Evolutionary conservation across 2,113 vertebrate genomes (phyloP).

Genomic region (Pseudolaguvia tuberculata): DNA sequence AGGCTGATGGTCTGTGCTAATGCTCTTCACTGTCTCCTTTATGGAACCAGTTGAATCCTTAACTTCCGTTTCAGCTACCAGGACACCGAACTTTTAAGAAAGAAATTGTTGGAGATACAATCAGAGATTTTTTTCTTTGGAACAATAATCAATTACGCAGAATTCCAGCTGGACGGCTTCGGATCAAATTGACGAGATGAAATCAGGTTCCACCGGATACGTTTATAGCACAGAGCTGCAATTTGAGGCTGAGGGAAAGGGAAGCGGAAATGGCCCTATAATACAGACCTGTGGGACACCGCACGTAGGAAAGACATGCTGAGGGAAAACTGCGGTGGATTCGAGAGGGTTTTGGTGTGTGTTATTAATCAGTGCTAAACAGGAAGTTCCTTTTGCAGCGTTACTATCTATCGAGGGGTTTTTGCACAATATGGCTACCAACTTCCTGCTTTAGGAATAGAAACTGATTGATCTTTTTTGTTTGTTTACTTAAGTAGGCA

Average conservation of each 20-base stretch:
- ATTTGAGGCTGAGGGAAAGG: conserved; percentile 9
- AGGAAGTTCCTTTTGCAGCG: no score
- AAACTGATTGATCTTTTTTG: neutral
- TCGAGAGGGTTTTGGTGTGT: conserved; percentile 6
- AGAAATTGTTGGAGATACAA: neutral
- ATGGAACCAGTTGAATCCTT: conserved; percentile 27
- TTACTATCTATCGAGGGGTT: no score
- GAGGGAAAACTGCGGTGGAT: neutral
- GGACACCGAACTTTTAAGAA: neutral
- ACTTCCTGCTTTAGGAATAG: conserved; percentile 25
- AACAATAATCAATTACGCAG: neutral
- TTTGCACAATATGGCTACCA: conserved; percentile 31
- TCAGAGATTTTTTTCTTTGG: neutral
- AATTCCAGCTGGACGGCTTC: neutral
- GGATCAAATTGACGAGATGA: neutral
- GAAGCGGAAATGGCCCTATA: neutral
- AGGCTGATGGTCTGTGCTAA: conserved; percentile 93
- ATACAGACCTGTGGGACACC: conserved; percentile 31
- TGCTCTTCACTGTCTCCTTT: conserved; percentile 52
- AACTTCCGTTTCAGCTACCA: conserved; percentile 30
- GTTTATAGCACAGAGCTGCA: conserved; percentile 43
- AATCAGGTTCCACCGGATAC: conserved; percentile 13
- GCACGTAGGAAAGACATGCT: conserved; percentile 26
- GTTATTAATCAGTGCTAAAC: neutral
- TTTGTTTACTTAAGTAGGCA: neutral